These are phyloP conservation scores for Connochaetes taurinus DNA, from an alignment of 2,113 vertebrate genomes.

Conservation along the genomic window DNA sequence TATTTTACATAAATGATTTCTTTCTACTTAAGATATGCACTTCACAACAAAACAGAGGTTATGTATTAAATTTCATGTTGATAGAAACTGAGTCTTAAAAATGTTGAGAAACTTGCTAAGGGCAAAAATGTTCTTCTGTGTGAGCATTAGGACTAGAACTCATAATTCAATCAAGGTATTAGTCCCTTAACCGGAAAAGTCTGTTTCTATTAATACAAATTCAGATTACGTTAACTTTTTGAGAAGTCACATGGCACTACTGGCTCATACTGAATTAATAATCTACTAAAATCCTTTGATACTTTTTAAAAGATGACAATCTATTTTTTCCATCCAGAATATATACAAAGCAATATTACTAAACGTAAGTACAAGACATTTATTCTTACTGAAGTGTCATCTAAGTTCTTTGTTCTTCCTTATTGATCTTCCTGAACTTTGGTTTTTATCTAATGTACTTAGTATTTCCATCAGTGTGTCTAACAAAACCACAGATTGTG, in stretches of 20 bases:
- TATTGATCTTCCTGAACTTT: not conserved
- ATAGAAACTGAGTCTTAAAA: not conserved
- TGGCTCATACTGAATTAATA: not conserved
- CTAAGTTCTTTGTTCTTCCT: not conserved
- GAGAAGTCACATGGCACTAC: not conserved
- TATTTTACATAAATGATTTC: not conserved
- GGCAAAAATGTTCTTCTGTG: not conserved
- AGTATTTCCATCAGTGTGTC: not conserved
- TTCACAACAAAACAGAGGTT: not conserved
- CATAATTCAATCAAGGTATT: not conserved
- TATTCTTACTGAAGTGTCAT: not conserved
- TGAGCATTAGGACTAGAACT: not conserved
- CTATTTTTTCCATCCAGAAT: not conserved
- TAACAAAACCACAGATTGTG: not conserved
- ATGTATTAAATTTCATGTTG: not conserved
- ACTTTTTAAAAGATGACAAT: not conserved
- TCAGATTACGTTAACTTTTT: not conserved
- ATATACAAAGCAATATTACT: not conserved
- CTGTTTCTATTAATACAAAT: not conserved
- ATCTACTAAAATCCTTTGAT: not conserved
- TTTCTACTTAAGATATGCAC: not conserved
- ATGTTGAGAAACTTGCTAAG: not conserved
- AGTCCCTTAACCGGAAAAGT: not conserved
- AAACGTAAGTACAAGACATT: not conserved
- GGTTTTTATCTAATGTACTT: not conserved